Percentiles rank a stretch among this genome's conserved stretches.
Conservation (phyloP, 2,797 vertebrate genomes). For the Rhinoraja longicauda region DNA sequence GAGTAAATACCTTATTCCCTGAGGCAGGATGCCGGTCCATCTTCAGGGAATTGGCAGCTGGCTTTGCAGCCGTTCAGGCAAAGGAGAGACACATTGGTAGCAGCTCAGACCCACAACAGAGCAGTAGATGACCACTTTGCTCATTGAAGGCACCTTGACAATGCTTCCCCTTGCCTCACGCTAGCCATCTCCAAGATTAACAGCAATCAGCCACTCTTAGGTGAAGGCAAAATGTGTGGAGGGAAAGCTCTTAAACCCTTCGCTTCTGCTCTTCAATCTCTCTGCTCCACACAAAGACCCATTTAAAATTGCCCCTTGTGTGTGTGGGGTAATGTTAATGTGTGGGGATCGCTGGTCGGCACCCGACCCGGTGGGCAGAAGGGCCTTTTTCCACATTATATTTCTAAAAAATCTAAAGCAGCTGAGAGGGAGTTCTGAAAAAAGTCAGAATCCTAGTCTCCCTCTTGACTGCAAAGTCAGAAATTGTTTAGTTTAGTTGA, state of each 20-base stretch:
- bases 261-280: neutral
- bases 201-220: neutral
- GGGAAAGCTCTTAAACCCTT: neutral
- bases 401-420: neutral
- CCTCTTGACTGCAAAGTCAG: neutral
- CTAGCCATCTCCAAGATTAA: neutral
- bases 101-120: neutral
- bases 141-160: neutral
- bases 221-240: neutral
- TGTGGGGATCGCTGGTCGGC: no score
- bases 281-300: neutral
- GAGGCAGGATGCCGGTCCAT: neutral
- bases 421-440: neutral
- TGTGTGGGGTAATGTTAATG: no score
- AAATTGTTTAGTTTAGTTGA: neutral
- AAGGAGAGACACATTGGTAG: neutral
- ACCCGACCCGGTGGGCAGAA: no score
- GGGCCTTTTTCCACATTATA: no score
- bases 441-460: neutral
- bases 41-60: neutral
- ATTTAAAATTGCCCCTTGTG: neutral
- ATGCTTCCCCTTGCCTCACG: neutral
- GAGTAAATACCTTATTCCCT: no score
- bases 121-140: neutral
- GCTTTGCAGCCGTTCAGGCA: no score